Evolutionary conservation across 2,888 invertebrate genomes (phyloP).

Genomic region (Pseudococcus longispinus): DNA sequence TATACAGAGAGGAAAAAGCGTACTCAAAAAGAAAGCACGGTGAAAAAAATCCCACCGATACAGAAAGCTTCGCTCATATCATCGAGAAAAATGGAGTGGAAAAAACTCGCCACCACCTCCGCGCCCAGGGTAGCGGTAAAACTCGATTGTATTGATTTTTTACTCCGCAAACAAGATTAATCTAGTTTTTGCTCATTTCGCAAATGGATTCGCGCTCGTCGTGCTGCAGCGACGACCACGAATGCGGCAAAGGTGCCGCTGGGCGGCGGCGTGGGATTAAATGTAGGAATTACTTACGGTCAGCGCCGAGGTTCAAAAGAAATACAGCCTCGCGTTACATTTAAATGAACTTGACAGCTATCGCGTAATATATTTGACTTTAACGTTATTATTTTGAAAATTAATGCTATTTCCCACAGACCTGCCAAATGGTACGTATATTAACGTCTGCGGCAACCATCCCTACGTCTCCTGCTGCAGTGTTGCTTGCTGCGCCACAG

Average conservation of each 20-base stretch:
- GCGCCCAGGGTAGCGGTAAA: not conserved
- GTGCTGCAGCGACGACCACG: not conserved
- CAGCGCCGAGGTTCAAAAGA: conserved; percentile 50
- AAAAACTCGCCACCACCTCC: not conserved
- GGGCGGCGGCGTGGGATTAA: conserved; percentile 48
- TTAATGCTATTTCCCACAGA: conserved; percentile 53
- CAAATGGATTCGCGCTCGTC: conserved; percentile 8
- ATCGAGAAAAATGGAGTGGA: not conserved
- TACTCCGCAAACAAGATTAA: conserved; percentile 35
- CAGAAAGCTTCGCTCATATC: too few species aligned
- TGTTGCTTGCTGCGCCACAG: too few species aligned
- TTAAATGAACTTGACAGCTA: conserved; percentile 53
- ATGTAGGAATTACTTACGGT: conserved; percentile 54
- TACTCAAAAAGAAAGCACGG: too few species aligned
- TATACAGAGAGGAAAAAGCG: too few species aligned
- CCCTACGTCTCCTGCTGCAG: too few species aligned
- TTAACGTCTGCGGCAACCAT: conserved; percentile 26
- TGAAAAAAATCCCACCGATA: too few species aligned
- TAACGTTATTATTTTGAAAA: conserved; percentile 51
- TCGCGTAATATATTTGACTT: conserved; percentile 49
- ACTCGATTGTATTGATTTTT: conserved; percentile 9
- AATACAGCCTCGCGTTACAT: conserved; percentile 53
- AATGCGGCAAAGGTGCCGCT: not conserved
- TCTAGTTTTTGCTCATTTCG: conserved; percentile 49
- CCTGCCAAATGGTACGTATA: conserved; percentile 55